phyloP scores from a whole-genome alignment of 2,797 vertebrate genomes.

The Phalloptychus januarius region DNA sequence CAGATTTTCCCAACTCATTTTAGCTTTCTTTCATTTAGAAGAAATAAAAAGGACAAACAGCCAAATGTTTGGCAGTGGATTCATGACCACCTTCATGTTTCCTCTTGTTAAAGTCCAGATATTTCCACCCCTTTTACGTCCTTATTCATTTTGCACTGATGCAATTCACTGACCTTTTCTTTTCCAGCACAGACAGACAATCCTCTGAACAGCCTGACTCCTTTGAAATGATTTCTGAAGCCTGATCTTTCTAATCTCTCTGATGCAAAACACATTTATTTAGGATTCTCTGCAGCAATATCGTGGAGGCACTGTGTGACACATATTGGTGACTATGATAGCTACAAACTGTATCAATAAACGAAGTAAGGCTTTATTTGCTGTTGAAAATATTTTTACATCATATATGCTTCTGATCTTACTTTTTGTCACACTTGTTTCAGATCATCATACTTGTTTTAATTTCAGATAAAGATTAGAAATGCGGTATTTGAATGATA shows the following conservation, averaged over 20 bases:
- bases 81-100: background rate
- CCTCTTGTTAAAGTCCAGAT: background rate
- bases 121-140: conserved; percentile 12
- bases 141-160: conserved; percentile 5
- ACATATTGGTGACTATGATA: background rate
- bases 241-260: conserved; percentile 5
- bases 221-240: conserved; percentile 8
- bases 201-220: conserved; percentile 3
- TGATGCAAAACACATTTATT: background rate
- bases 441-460: background rate
- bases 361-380: background rate
- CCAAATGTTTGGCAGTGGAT: background rate
- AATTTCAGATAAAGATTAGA: background rate
- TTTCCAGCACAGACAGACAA: conserved; percentile 5
- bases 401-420: background rate
- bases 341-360: background rate
- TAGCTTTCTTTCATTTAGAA: background rate
- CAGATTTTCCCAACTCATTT: background rate
- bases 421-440: background rate
- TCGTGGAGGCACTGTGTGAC: background rate
- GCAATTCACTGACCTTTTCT: conserved; percentile 3
- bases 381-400: background rate
- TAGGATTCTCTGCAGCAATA: background rate
- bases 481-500: background rate
- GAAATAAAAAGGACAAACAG: background rate